A percentile compares a stretch with the other conserved stretches of the same genome.
These are phyloP conservation scores for Athrips mouffetella DNA, from an alignment of 2,888 invertebrate genomes.

Conservation along the genomic window DNA sequence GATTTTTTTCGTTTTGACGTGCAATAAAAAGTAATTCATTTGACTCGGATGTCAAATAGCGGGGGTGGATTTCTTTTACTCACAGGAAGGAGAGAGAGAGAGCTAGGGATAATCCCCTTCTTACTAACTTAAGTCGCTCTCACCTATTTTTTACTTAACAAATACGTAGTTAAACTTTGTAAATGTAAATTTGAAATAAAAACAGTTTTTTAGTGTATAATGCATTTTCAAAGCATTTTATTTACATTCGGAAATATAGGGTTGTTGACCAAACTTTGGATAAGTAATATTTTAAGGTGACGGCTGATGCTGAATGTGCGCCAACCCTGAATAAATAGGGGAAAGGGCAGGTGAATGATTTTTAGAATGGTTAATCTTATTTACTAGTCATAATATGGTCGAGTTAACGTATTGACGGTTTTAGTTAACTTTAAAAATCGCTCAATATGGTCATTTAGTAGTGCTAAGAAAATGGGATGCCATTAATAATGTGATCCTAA, in stretches of 20 bases:
- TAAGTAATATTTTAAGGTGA: neutral
- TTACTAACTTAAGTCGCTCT: no score
- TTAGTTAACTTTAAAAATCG: neutral
- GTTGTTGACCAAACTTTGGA: neutral
- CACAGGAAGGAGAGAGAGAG: no score
- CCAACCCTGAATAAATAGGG: neutral
- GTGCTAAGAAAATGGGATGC: constrained; percentile 14
- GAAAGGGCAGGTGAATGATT: no score
- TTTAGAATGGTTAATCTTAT: constrained; percentile 4
- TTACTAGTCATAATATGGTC: constrained; percentile 13
- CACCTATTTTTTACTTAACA: no score
- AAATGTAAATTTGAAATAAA: no score
- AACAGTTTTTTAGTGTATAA: no score
- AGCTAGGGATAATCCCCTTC: no score
- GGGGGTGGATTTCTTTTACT: no score
- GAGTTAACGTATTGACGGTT: neutral
- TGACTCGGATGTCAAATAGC: no score
- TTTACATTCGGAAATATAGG: neutral
- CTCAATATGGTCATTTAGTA: neutral
- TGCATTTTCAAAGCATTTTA: constrained; percentile 11
- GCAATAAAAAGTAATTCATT: no score
- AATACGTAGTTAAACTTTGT: no score
- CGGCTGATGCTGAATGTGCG: neutral
- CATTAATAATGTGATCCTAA: constrained; percentile 23
- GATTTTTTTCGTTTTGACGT: no score